phyloP scores from a whole-genome alignment of 53 echinoderm and acorn worm species.

The Arbacia lixula region DNA sequence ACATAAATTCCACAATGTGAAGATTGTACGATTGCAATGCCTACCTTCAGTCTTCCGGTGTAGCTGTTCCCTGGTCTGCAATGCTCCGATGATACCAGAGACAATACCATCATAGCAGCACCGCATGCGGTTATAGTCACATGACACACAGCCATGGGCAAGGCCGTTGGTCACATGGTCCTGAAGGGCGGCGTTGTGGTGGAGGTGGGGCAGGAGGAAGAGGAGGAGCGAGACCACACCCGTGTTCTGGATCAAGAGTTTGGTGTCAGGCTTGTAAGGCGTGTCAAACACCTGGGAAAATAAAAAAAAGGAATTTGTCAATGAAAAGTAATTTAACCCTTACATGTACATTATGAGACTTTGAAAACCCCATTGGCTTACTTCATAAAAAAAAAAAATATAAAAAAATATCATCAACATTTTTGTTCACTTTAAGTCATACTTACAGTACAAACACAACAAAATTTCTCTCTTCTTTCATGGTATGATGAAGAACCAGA shows the following conservation, averaged over 20 bases:
- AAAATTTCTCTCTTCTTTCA: no score
- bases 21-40: neutral
- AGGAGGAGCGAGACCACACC: slow-evolving; percentile 83
- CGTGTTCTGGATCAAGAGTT: slow-evolving; percentile 85
- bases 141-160: slow-evolving; percentile 73
- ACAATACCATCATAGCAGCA: slow-evolving; percentile 92
- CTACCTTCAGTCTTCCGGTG: slow-evolving; percentile 90
- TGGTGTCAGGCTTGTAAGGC: slow-evolving; percentile 72
- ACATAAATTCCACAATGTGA: no score
- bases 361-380: neutral
- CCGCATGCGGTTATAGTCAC: slow-evolving; percentile 93
- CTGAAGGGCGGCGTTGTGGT: slow-evolving; percentile 60
- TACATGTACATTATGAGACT: neutral
- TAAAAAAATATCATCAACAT: neutral
- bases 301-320: neutral
- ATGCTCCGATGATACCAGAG: slow-evolving; percentile 73
- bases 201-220: slow-evolving; percentile 75
- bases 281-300: slow-evolving; percentile 80
- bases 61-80: slow-evolving; percentile 79
- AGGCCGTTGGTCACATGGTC: slow-evolving; percentile 42
- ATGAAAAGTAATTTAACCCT: neutral
- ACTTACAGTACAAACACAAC: neutral
- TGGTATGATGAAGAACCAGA: no score
- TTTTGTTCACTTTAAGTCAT: neutral
- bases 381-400: neutral